Conservation (phyloP, 2,888 invertebrate species). For the Loripinus fragilis region DNA sequence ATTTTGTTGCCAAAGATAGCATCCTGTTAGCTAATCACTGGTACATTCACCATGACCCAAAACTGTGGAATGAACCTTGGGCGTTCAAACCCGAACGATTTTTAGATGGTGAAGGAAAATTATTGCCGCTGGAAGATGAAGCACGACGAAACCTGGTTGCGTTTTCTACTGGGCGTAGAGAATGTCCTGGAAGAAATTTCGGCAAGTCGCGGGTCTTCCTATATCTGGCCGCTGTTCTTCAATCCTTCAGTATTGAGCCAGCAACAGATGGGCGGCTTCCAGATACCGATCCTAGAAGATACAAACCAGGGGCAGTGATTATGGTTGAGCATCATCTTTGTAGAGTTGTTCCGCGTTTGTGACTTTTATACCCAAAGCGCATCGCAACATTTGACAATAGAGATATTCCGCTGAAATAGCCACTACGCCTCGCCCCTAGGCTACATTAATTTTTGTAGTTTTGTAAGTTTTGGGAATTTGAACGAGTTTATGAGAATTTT, state of each 20-base stretch:
- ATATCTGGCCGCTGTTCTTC: conserved; percentile 64
- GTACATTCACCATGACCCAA: conserved; percentile 49
- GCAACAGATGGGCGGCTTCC: neutral
- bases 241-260: conserved; percentile 44
- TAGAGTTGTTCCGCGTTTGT: neutral
- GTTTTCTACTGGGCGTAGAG: conserved; percentile 64
- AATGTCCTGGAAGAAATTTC: conserved; percentile 69
- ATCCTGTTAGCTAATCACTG: conserved; percentile 40
- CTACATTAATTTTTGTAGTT: too few relatives aligned
- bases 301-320: conserved; percentile 20
- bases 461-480: too few relatives aligned
- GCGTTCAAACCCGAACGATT: conserved; percentile 60
- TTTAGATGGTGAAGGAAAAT: conserved; percentile 46
- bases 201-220: conserved; percentile 64
- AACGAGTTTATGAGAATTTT: too few relatives aligned
- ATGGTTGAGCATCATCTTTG: conserved; percentile 18
- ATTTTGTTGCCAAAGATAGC: neutral
- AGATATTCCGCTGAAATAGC: too few relatives aligned
- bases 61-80: conserved; percentile 58
- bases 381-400: too few relatives aligned
- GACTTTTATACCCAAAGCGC: too few relatives aligned
- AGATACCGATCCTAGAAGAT: conserved; percentile 29
- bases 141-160: conserved; percentile 56
- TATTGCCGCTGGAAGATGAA: conserved; percentile 48
- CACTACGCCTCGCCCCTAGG: too few relatives aligned